Evolutionary conservation across 1,140 invertebrate genomes (phyloP).

Genomic region (Lordiphosa mommai): DNA sequence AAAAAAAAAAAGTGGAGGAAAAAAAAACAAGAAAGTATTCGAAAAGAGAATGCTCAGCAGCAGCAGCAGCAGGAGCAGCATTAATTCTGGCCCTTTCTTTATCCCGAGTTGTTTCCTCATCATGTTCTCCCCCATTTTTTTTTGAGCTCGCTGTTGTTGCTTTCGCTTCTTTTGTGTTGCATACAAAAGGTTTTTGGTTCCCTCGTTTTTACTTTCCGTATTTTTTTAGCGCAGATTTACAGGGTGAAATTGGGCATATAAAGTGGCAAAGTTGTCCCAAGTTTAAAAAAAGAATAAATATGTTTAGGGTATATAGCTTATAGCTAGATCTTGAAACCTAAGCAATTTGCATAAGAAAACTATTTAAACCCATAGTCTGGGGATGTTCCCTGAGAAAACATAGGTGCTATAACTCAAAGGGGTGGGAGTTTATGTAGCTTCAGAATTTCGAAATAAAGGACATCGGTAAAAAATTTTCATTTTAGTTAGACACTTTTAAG

Average conservation of each 20-base stretch:
- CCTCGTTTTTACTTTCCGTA: conserved; percentile 54
- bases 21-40: conserved; percentile 1
- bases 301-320: too few species aligned
- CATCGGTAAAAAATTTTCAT: too few species aligned
- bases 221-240: conserved; percentile 14
- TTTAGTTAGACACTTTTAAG: too few species aligned
- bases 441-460: too few species aligned
- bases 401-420: too few species aligned
- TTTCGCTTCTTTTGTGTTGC: conserved; percentile 63
- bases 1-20: conserved; percentile 7
- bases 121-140: conserved; percentile 11
- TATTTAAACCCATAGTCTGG: too few species aligned
- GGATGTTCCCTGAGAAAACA: too few species aligned
- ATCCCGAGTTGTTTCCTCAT: conserved; percentile 49
- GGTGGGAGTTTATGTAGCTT: too few species aligned
- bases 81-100: conserved; percentile 31
- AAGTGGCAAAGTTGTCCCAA: too few species aligned
- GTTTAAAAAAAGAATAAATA: too few species aligned
- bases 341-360: too few species aligned
- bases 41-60: background rate
- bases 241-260: background rate
- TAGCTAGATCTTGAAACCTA: too few species aligned
- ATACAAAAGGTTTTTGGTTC: conserved; percentile 66
- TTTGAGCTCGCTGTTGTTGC: conserved; percentile 7
- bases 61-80: conserved; percentile 3